Percentiles rank a stretch among this genome's conserved stretches.
Conservation (phyloP, 2,113 vertebrate genomes). For the Vombatus ursinus region DNA sequence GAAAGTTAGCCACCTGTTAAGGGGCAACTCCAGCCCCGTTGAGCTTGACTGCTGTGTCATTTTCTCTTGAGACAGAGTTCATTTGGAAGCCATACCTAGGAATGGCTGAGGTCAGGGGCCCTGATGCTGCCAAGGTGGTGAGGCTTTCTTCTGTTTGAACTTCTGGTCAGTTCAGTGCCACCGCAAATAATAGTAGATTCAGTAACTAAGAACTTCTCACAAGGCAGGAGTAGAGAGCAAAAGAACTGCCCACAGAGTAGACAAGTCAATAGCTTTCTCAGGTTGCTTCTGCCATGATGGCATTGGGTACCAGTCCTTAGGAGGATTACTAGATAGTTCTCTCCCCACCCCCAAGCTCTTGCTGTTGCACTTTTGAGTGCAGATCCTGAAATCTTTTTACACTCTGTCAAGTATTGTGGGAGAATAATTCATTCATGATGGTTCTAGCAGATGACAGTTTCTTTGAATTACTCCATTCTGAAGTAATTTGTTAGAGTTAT, state of each 20-base stretch:
- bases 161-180: background rate
- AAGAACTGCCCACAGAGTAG: background rate
- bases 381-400: too few species aligned
- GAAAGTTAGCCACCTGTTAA: background rate
- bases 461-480: background rate
- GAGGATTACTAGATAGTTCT: too few species aligned
- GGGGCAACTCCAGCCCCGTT: too few species aligned
- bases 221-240: background rate
- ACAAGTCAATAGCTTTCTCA: background rate
- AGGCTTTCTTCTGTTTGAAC: background rate
- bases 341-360: too few species aligned
- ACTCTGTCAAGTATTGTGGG: too few species aligned
- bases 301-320: background rate
- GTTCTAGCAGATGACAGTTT: too few species aligned
- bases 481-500: background rate
- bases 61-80: background rate
- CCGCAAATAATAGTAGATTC: background rate
- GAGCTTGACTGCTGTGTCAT: background rate
- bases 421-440: too few species aligned
- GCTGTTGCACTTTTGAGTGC: too few species aligned
- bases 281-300: background rate
- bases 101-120: background rate
- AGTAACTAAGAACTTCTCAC: background rate
- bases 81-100: background rate
- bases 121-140: background rate